Percentiles rank a stretch among this genome's conserved stretches.
These are phyloP conservation scores for Aleiodes leptofemur DNA, from an alignment of 2,888 invertebrate genomes.

Conservation along the genomic window DNA sequence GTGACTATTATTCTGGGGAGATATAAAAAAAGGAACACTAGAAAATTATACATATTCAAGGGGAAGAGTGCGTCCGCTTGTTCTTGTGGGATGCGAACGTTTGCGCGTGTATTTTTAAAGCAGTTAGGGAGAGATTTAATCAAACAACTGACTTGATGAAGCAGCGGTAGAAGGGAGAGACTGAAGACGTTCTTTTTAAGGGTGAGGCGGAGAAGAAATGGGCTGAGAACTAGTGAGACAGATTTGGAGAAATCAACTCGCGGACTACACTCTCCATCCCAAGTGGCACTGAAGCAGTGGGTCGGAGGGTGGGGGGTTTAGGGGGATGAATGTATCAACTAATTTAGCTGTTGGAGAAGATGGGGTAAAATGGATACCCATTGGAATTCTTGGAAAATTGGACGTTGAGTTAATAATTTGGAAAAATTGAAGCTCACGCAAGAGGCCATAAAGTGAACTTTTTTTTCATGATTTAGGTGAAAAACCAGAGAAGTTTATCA, in stretches of 20 bases:
- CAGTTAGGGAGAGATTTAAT: constrained; percentile 20
- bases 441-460: no score
- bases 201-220: neutral
- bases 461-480: no score
- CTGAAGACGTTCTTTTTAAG: neutral
- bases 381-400: no score
- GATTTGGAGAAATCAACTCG: constrained; percentile 5
- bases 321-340: constrained; percentile 3
- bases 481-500: no score
- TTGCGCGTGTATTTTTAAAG: constrained; percentile 11
- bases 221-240: constrained; percentile 6
- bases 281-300: constrained; percentile 18
- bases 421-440: no score
- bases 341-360: constrained; percentile 15
- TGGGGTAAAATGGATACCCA: no score
- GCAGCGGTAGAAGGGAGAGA: neutral
- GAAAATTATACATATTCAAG: neutral
- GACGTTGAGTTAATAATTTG: no score
- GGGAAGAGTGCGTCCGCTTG: neutral
- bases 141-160: neutral
- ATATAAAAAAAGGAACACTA: neutral
- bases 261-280: constrained; percentile 11
- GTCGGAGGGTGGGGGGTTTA: neutral
- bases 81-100: constrained; percentile 8
- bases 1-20: neutral